Percentiles rank a stretch among this genome's conserved stretches.
Evolutionary conservation across 2,113 vertebrate genomes (phyloP).

Genomic region (Ptilorrhoa leucosticta): DNA sequence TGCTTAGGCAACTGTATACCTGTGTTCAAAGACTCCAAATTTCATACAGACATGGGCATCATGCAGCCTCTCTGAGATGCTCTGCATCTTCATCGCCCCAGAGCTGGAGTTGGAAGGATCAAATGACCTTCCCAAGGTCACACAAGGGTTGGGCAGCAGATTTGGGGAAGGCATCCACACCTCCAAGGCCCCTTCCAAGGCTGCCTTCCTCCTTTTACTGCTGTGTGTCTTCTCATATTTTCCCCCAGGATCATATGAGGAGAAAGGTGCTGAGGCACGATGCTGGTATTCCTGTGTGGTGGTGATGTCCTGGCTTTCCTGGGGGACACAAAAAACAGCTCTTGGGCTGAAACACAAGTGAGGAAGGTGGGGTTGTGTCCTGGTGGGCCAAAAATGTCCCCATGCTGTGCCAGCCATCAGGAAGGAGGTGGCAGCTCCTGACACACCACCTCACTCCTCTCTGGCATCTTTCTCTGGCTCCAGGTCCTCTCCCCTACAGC

Average conservation of each 20-base stretch:
- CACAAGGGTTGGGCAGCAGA: neutral
- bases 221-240: neutral
- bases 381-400: neutral
- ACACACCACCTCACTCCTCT: neutral
- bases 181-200: neutral
- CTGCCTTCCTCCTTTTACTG: neutral
- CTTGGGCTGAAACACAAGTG: neutral
- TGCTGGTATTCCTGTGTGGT: fast-evolving
- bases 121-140: neutral
- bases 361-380: neutral
- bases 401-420: neutral
- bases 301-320: neutral
- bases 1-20: conserved; percentile 32
- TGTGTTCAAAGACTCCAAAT: neutral
- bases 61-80: neutral
- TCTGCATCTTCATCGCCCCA: neutral
- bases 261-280: neutral
- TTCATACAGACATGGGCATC: neutral
- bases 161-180: neutral
- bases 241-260: neutral
- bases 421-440: neutral
- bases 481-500: neutral
- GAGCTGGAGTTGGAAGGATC: neutral
- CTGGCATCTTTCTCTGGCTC: neutral
- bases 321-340: neutral